These are phyloP conservation scores for Pipistrellus nathusii DNA, from an alignment of 2,797 vertebrate species.

Conservation along the genomic window DNA sequence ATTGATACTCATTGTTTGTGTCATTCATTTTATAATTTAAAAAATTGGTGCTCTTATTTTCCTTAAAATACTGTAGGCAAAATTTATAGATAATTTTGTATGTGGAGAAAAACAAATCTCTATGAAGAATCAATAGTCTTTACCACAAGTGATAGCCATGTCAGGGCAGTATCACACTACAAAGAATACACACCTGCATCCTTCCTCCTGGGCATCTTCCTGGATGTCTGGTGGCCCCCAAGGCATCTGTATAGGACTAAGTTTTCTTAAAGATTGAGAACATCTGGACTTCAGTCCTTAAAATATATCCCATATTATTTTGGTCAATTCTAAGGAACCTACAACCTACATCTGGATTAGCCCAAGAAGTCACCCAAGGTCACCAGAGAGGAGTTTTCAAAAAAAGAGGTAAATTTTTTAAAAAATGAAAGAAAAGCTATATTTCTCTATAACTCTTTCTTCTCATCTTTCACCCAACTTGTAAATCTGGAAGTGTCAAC, in stretches of 20 bases:
- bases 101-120: neutral
- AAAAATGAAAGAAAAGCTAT: neutral
- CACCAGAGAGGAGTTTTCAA: neutral
- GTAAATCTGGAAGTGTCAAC: neutral
- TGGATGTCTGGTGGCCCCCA: neutral
- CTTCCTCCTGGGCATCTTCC: neutral
- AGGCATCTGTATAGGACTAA: neutral
- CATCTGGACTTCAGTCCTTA: conserved; percentile 16
- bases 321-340: neutral
- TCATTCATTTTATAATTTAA: conserved; percentile 40
- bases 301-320: conserved; percentile 11
- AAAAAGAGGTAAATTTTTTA: neutral
- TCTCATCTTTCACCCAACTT: neutral
- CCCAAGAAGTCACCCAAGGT: neutral
- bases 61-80: conserved; percentile 10
- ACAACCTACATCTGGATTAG: neutral
- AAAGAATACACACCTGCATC: neutral
- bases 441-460: neutral
- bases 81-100: neutral
- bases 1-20: neutral
- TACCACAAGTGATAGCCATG: neutral
- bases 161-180: neutral
- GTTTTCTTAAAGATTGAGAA: neutral
- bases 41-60: conserved; percentile 14
- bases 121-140: neutral